Evolutionary conservation across 2,888 invertebrate genomes (phyloP), one percentile per base, ranked within the genome.

Genomic region (Diadromus collaris): DNA sequence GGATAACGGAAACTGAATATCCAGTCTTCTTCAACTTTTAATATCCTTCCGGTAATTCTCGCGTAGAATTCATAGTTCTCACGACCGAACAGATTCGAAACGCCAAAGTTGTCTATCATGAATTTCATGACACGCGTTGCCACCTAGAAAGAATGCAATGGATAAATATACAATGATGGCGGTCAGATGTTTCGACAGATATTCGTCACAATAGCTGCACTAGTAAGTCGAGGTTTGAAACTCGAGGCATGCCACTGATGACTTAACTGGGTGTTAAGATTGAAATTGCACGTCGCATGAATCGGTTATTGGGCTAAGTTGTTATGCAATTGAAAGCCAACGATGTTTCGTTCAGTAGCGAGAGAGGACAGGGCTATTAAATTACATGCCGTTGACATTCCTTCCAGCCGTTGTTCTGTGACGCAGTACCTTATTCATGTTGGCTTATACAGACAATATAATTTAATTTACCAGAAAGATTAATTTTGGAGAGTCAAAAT

Each of bases 41-140:
- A 92, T 83, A 98, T 97, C 72, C 98, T 93, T 0, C 98, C 98
- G 24, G 98, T 98, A 76, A 98, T 98, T 48, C 97, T 94, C 32
- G 98, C 98, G 91, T 98, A 98, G 91, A 97, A 98, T 91, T 98
- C 98, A 91, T 98, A 98, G 92, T 97, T 97, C 80, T 96, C 96
- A 65, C 96, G 94, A 1, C 99, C 99, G 91, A 99, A 99, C 84
- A 99, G 93, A 91, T 98, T 97, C 81, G 97, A 96, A 44, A 97
- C 96, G 77, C 98, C 98, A 92, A 98, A 99, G 92, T 98, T 97
- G 91, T 98, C 98, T 87, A 99, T 99, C 91, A 99, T 94, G 90
- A 98, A 96, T 89, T 98, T 97, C 96, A 99, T 98, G 83, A 99
- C 97, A 87, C 96, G 94, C 44, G 98, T 98, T 83, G 99, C 98